Evolutionary conservation across 2,888 invertebrate genomes (phyloP).

Genomic region (Drosophila leonis): DNA sequence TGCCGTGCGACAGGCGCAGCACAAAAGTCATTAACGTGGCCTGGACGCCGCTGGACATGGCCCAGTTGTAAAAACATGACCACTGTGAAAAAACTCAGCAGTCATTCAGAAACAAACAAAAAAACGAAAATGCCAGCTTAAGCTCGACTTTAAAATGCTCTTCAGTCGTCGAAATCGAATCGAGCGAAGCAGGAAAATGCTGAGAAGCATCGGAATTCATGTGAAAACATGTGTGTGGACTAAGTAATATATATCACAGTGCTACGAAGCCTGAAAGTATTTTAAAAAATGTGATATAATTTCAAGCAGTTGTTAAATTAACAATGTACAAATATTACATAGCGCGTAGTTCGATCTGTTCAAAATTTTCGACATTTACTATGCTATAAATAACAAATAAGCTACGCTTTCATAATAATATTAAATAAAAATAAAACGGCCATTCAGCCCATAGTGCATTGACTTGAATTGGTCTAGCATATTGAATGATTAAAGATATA

Average conservation of each 20-base stretch:
- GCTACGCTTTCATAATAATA: too few species aligned
- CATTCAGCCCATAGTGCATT: too few species aligned
- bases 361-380: too few species aligned
- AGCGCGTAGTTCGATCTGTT: too few species aligned
- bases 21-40: slow-evolving; percentile 81
- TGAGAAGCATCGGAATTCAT: background rate
- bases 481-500: too few species aligned
- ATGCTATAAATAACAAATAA: too few species aligned
- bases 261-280: background rate
- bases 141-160: slow-evolving; percentile 37
- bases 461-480: too few species aligned
- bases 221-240: background rate
- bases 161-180: background rate
- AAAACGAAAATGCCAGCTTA: slow-evolving; percentile 18
- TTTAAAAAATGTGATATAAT: background rate
- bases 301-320: too few species aligned
- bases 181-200: background rate
- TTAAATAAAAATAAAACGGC: too few species aligned
- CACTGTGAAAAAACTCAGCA: slow-evolving; percentile 77
- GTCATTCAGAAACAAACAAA: slow-evolving; percentile 49
- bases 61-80: slow-evolving; percentile 80
- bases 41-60: slow-evolving; percentile 74
- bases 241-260: background rate
- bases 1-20: slow-evolving; percentile 77
- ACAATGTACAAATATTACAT: too few species aligned